phyloP scores from a whole-genome alignment of 2,888 invertebrate species.

The Periphyllus acericola region DNA sequence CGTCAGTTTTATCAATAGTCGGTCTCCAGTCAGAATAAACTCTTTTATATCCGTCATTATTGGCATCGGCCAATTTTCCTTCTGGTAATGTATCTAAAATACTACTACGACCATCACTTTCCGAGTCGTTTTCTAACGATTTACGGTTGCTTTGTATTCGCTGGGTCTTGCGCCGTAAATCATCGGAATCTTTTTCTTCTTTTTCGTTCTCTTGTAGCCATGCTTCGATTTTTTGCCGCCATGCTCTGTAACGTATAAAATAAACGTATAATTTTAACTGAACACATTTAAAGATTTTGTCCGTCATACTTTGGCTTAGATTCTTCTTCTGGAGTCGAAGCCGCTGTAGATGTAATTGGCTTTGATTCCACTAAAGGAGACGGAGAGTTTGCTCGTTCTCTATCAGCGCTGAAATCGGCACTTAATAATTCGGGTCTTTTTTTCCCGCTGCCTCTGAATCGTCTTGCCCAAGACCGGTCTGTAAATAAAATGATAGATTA shows the following conservation, averaged over 20 bases:
- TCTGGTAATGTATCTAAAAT: conserved; percentile 81
- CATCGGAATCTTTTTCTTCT: conserved; percentile 78
- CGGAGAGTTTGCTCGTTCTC: conserved; percentile 79
- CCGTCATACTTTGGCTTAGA: conserved; percentile 71
- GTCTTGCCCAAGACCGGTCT: conserved; percentile 91
- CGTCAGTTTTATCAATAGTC: conserved; percentile 82
- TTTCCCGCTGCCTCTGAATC: conserved; percentile 77
- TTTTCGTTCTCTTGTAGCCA: conserved; percentile 90
- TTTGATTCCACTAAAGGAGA: conserved; percentile 73
- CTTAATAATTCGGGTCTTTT: conserved; percentile 82
- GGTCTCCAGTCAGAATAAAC: conserved; percentile 85
- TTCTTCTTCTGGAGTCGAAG: conserved; percentile 68
- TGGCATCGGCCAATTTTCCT: conserved; percentile 72
- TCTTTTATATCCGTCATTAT: conserved; percentile 70
- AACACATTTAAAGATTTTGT: neutral
- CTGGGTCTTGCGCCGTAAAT: conserved; percentile 74
- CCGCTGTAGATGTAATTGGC: conserved; percentile 67
- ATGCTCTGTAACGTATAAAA: conserved; percentile 72
- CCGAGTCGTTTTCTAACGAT: conserved; percentile 88
- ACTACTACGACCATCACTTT: conserved; percentile 79
- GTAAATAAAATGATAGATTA: conserved; percentile 62
- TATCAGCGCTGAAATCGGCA: conserved; percentile 78
- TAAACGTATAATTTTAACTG: neutral
- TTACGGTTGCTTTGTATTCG: conserved; percentile 78
- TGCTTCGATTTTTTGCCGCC: conserved; percentile 90